Conservation (phyloP, 2,888 invertebrate genomes). For the Hypena proboscidalis region DNA sequence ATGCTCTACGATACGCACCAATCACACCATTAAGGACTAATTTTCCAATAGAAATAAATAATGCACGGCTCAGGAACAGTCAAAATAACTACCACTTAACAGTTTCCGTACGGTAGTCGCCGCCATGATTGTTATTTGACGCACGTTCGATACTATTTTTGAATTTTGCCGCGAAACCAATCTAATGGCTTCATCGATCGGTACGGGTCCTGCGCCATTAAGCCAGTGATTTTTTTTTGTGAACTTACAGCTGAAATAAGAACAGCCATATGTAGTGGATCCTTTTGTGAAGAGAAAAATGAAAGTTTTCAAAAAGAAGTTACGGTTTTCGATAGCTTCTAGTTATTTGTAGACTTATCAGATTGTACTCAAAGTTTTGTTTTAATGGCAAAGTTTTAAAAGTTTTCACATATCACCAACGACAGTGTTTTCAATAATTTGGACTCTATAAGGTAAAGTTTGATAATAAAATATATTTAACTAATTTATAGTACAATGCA, state of each 20-base stretch:
- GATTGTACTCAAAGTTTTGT: conserved; percentile 26
- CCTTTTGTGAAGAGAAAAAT: conserved; percentile 78
- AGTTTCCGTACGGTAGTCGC: conserved; percentile 62
- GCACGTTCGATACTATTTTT: conserved; percentile 63
- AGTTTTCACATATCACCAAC: conserved; percentile 54
- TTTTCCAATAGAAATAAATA: conserved; percentile 83
- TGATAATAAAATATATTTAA: too few relatives aligned
- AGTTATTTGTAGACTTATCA: conserved; percentile 46
- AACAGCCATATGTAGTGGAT: conserved; percentile 69
- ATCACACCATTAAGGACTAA: conserved; percentile 75
- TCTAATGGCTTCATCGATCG: conserved; percentile 61
- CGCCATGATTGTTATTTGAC: conserved; percentile 62
- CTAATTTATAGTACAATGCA: not conserved
- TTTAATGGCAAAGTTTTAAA: conserved; percentile 18
- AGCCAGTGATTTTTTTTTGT: conserved; percentile 45
- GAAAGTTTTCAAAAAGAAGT: conserved; percentile 82
- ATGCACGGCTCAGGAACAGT: conserved; percentile 65
- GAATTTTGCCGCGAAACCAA: conserved; percentile 66
- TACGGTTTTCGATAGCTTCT: conserved; percentile 76
- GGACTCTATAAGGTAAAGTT: conserved; percentile 28
- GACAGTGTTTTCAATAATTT: conserved; percentile 3
- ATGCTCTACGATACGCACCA: conserved; percentile 61
- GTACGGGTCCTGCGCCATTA: conserved; percentile 43
- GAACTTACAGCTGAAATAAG: conserved; percentile 27
- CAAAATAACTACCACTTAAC: conserved; percentile 72